Percentiles rank a stretch among this genome's conserved stretches.
These are phyloP conservation scores for Caenorhabditis sp. DNA, from an alignment of 2,888 invertebrate genomes.

Conservation along the genomic window DNA sequence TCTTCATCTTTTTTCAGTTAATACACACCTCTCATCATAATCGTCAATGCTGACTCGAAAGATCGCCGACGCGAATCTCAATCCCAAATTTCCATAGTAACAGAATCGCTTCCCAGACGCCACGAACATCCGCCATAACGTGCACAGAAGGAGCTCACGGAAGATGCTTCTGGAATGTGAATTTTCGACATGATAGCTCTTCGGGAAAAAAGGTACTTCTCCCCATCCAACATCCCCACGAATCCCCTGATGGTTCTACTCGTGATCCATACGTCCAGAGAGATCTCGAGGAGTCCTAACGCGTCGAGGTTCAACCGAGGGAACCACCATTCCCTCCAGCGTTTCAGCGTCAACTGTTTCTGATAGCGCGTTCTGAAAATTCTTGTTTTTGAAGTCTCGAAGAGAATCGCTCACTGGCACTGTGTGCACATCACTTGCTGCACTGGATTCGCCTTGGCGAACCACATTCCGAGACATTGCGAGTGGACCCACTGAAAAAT, in stretches of 20 bases:
- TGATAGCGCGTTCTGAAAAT: slow-evolving; percentile 72
- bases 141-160: slow-evolving; percentile 32
- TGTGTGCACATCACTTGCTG: slow-evolving; percentile 72
- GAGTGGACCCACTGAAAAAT: slow-evolving; percentile 73
- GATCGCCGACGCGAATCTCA: slow-evolving; percentile 43
- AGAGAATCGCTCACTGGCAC: slow-evolving; percentile 67
- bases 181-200: too few relatives aligned
- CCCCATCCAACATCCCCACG: slow-evolving; percentile 49
- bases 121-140: slow-evolving; percentile 53
- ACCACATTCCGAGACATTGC: slow-evolving; percentile 72
- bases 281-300: slow-evolving; percentile 57
- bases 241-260: slow-evolving; percentile 34
- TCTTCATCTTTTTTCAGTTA: neutral
- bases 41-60: slow-evolving; percentile 63
- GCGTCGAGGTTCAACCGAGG: slow-evolving; percentile 55
- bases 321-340: slow-evolving; percentile 62
- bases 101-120: slow-evolving; percentile 58
- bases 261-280: slow-evolving; percentile 66
- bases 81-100: slow-evolving; percentile 58
- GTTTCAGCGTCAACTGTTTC: slow-evolving; percentile 68
- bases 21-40: slow-evolving; percentile 49
- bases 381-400: too few relatives aligned
- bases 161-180: slow-evolving; percentile 43
- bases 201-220: slow-evolving; percentile 1
- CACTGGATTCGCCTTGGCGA: slow-evolving; percentile 67